Conservation (phyloP, 2,888 invertebrate genomes). For the Himalopsyche kuldschensis region DNA sequence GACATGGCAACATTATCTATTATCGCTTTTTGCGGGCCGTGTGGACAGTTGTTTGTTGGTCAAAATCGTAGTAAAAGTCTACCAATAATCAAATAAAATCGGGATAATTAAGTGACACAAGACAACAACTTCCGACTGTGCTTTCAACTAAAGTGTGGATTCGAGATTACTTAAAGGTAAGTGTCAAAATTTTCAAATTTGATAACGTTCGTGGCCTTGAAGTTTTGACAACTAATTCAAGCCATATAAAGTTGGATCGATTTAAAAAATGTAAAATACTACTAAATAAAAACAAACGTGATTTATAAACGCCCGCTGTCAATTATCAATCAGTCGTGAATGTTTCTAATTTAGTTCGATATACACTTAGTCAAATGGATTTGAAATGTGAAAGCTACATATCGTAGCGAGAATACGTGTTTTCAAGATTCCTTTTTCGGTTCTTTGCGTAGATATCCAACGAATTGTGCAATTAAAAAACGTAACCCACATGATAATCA, state of each 20-base stretch:
- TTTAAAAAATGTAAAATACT: neutral
- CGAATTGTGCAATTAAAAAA: neutral
- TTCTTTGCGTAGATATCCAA: neutral
- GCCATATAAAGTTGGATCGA: constrained; percentile 7
- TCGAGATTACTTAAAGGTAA: constrained; percentile 6
- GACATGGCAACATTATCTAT: neutral
- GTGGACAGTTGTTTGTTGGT: neutral
- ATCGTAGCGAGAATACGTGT: neutral
- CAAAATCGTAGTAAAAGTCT: neutral
- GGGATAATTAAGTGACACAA: neutral
- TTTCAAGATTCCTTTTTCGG: neutral
- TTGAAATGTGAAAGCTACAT: neutral
- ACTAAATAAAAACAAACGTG: neutral
- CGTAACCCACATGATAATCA: too few species aligned
- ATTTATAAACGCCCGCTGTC: neutral
- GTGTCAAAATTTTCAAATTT: constrained; percentile 10
- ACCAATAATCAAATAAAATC: neutral
- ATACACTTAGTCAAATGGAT: neutral
- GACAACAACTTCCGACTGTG: neutral
- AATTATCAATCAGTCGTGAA: neutral
- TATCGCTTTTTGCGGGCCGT: neutral
- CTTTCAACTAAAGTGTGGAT: neutral
- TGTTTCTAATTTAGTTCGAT: neutral
- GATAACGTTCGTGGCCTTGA: constrained; percentile 35
- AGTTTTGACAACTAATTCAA: constrained; percentile 28